Base-by-base conservation (phyloP, 53 echinoderm and acorn worm genomes). In the Paelopatides confundens region DNA sequence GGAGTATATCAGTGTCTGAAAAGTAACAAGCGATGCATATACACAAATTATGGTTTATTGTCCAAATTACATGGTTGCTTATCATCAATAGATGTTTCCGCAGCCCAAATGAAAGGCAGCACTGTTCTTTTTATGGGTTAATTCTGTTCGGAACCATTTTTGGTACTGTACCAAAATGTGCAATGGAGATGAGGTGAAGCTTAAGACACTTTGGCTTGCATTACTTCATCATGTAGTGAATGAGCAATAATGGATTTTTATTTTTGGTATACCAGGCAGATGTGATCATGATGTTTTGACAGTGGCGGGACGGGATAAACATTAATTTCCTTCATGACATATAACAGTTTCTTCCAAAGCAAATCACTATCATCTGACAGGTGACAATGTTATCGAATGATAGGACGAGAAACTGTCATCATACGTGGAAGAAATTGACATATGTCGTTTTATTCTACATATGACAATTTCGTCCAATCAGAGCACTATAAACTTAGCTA, bases 1-100 rank as follows among this genome's bases (percentile, higher is more conserved):
- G 40, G 11, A 85, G 8, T 11, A 71, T 14, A 54, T 53, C 6
- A 81, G 37, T 28, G 70, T 92, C 1, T 39, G 17, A 2, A 51
- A 92, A 69, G 49, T 92, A 1, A 86, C 86, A 1, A 92, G 85
- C 14, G 86, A 92, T 86, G 88, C 86, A 0, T 89, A 92, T 3
- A 82, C 17, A 18, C 82, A 54, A 37, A 82, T 82, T 12, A 35
- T 21, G 21, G 85, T 31, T 10, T 47, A 66, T 18, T 17, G 68
- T 3, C 36, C 35, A 7, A 46, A 67, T 26, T 66, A 65, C 24
- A 30, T 17, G 18, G 66, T 66, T 65, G 32, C 54, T 26, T 53
- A 54, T 35, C 62, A 82, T 51, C 82, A 30, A 67, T 37, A 48
- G 28, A 71, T 49, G 12, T 34, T 32, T 28, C 49, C 31, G 86